These are phyloP conservation scores for Phyllotreta striolata DNA, from an alignment of 2,888 invertebrate genomes.

Conservation along the genomic window DNA sequence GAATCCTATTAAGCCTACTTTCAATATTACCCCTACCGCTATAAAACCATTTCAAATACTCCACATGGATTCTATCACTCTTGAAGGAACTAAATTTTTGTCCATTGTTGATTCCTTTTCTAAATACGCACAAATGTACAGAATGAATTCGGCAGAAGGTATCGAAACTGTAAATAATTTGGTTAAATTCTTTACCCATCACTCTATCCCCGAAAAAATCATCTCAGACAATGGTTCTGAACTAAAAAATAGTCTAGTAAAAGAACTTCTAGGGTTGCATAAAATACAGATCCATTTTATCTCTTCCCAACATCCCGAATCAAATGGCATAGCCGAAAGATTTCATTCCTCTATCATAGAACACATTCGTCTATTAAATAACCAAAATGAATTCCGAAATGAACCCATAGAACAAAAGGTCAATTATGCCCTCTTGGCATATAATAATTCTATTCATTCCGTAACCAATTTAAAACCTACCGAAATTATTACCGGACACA, in stretches of 20 bases:
- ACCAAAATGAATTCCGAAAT: neutral
- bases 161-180: constrained; percentile 14
- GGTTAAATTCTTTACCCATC: constrained; percentile 13
- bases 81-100: constrained; percentile 4
- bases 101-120: constrained; percentile 16
- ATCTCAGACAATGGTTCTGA: constrained; percentile 15
- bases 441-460: constrained; percentile 27
- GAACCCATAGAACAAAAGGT: constrained; percentile 4
- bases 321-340: constrained; percentile 13
- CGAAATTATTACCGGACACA: constrained; percentile 16
- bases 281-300: constrained; percentile 16
- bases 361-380: no score
- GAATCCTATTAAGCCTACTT: constrained; percentile 36
- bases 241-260: constrained; percentile 18
- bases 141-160: constrained; percentile 1
- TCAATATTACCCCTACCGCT: constrained; percentile 18
- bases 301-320: constrained; percentile 6
- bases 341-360: constrained; percentile 5
- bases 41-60: constrained; percentile 17
- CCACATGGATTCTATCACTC: constrained; percentile 11
- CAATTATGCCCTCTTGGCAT: constrained; percentile 18
- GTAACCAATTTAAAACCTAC: constrained; percentile 14
- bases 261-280: constrained; percentile 1
- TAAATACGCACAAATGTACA: constrained; percentile 19
- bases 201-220: constrained; percentile 7